Base-by-base conservation (phyloP, 2,888 invertebrate species). In the Strigamia maritima region DNA sequence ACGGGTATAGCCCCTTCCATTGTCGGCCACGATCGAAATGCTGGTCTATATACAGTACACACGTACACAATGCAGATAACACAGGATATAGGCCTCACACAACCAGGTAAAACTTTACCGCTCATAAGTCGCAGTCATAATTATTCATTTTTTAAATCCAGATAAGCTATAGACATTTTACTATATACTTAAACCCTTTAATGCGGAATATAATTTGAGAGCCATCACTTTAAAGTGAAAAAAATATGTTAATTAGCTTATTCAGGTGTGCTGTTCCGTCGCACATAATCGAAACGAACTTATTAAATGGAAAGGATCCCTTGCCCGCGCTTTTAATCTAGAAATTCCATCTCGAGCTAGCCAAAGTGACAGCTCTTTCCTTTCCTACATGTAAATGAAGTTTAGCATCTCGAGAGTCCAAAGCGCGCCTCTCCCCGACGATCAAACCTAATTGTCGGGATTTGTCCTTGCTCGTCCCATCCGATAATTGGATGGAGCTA, bases 361-460 rank as follows among this genome's bases (percentile, higher is more conserved):
- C 8, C 65, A 65, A 49, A 24, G 65, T 65, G 65, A 65, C 65
- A 65, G 60, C 60, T 4, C 22, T 12, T 24, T 8, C 24, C 22
- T 60, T 28, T 65, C 16, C 65, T 49, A 49, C 65, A 65, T 65
- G 65, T 65, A 65, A 65, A 65, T 65, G 65, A 65, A 65, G 65
- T 65, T 65, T 65, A 65, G 65, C 65, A 65, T 65, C 65, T 65
- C 65, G 65, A 65, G 65, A 16, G 49, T n/a, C 49, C 24, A 7
- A 22, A 10, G 65, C 16, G 65, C 65, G 8, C 10, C 65, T 24
- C 65, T 28, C 26, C 26, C 65, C 65, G 26, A 28, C 65, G 24
- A 65, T 65, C 65, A 65, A 65, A 65, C 65, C 65, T 65, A 65
- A 65, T 65, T 65, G 65, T 65, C 65, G 65, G 65, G 65, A 65